Evolutionary conservation across 2,113 vertebrate species (phyloP).

Genomic region (Corydoras maculifer): DNA sequence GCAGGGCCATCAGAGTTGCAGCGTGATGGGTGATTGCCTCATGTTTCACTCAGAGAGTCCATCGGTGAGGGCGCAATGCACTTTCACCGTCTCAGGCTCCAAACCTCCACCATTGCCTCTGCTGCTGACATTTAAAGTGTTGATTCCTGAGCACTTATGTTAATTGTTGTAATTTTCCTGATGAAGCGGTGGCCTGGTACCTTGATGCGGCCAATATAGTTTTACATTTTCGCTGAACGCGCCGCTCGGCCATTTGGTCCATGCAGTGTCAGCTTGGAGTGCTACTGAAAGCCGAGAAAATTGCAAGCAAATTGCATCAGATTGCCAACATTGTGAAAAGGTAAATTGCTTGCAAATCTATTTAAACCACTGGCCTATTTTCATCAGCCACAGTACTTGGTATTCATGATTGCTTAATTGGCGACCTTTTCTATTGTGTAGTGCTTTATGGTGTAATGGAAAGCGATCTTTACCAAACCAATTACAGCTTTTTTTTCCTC

Average conservation of each 20-base stretch:
- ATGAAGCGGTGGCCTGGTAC: conserved; percentile 99
- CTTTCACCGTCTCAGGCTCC: conserved; percentile 91
- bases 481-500: conserved; percentile 92
- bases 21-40: conserved; percentile 98
- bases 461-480: conserved; percentile 99
- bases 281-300: conserved; percentile 99
- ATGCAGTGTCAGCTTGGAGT: conserved; percentile 99
- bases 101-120: conserved; percentile 95
- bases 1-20: conserved; percentile 93
- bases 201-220: conserved; percentile 99
- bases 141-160: conserved; percentile 99
- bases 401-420: conserved; percentile 99
- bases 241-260: conserved; percentile 93
- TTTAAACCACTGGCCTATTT: conserved; percentile 99
- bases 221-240: conserved; percentile 92
- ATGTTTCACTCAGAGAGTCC: conserved; percentile 88
- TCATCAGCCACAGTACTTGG: conserved; percentile 99
- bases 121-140: conserved; percentile 99
- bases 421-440: conserved; percentile 99
- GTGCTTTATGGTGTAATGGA: conserved; percentile 99
- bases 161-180: conserved; percentile 99
- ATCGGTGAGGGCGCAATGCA: conserved; percentile 80
- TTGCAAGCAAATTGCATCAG: conserved; percentile 99
- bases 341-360: conserved; percentile 99
- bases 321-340: conserved; percentile 99